Evolutionary conservation across 2,113 vertebrate species (phyloP), one percentile per base, ranked within the genome.

Genomic region (Myotis brandtii): DNA sequence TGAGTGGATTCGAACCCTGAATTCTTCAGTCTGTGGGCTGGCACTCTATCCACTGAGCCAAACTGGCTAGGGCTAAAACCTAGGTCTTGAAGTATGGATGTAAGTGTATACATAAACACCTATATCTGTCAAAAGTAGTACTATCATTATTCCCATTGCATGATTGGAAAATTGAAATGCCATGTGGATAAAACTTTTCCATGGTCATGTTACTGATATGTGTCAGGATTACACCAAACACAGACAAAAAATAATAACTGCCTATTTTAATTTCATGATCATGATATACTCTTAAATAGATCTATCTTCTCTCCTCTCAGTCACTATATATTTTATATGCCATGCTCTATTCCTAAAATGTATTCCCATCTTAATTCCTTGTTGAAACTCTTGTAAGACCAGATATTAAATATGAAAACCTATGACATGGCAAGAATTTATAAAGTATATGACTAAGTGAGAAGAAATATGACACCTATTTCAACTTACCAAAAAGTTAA

Each of bases 391-490:
- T 88, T 94, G 3, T 92, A 86, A 12, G 16, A 80, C 5, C 40
- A 95, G 30, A 69, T 59, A 91, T 83, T 89, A 72, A 86, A 82
- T 92, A 89, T 70, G 27, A 89, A 96, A 91, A 11, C 3, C 21
- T 75, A 0, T 94, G 75, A 46, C 80, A 6, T 94, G 85, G 50
- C 30, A 94, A 34, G 1, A 46, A 95, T 80, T 95, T 93, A 84
- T 91, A 89, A 88, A 94, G 83, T 86, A 80, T 80, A 82, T 91
- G 34, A 95, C 21, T 50, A 94, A 82, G 77, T 93, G 93, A 93
- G 91, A 96, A 96, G 48, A 95, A 94, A 86, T 20, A 91, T 94
- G 89, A 93, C 73, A 91, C 50, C 8, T 91, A 16, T 64, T 94
- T 96, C 73, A 73, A 73, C 34, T 89, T 81, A 46, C 94, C 46